These are phyloP conservation scores for Oryzias woworae DNA, from an alignment of 2,113 vertebrate genomes.

Conservation along the genomic window DNA sequence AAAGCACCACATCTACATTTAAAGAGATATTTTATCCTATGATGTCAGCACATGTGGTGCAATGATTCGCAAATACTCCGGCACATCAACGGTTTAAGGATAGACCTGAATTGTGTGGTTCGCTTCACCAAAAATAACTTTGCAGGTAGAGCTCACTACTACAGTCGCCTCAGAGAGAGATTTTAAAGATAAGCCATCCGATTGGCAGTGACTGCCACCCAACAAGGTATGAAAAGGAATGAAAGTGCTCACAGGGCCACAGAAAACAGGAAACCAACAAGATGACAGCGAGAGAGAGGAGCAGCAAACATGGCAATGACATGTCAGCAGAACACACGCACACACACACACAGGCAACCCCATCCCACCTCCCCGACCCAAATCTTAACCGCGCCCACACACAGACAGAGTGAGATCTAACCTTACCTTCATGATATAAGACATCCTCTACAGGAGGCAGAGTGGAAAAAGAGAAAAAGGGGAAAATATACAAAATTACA, in stretches of 20 bases:
- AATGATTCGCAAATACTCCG: constrained; percentile 8
- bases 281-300: constrained; percentile 44
- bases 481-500: constrained; percentile 80
- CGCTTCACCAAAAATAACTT: constrained; percentile 13
- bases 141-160: constrained; percentile 5
- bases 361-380: constrained; percentile 37
- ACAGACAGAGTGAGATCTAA: constrained; percentile 73
- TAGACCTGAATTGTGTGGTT: not conserved
- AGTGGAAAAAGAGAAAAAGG: constrained; percentile 88
- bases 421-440: constrained; percentile 99
- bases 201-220: constrained; percentile 7
- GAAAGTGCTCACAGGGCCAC: constrained; percentile 25
- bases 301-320: constrained; percentile 63
- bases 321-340: constrained; percentile 39
- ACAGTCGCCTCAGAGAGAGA: constrained; percentile 1
- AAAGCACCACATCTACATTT: not conserved
- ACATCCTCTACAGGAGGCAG: constrained; percentile 97
- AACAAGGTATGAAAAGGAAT: constrained; percentile 16
- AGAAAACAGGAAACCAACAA: constrained; percentile 68
- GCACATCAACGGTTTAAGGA: constrained; percentile 3
- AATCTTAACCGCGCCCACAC: constrained; percentile 59
- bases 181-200: constrained; percentile 16
- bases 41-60: not conserved
- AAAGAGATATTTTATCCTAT: constrained; percentile 1
- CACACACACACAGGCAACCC: constrained; percentile 35